A percentile compares a stretch with the other conserved stretches of the same genome.
These are phyloP conservation scores for Lateolabrax maculatus DNA, from an alignment of 2,797 vertebrate species.

Conservation along the genomic window DNA sequence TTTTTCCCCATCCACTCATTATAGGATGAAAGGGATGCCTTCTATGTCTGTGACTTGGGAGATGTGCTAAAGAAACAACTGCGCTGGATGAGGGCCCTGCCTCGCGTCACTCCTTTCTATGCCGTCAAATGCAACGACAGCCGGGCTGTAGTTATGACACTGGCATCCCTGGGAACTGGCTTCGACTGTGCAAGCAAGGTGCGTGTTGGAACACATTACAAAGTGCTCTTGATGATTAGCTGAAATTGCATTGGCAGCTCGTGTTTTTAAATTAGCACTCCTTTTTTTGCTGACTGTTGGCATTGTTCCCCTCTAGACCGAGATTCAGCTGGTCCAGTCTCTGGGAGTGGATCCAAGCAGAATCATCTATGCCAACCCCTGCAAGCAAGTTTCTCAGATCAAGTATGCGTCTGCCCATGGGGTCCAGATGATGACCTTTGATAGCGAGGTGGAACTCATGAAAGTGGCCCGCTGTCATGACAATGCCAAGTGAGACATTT, in stretches of 20 bases:
- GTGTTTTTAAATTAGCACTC: background rate
- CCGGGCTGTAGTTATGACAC: conserved; percentile 89
- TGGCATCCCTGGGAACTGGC: conserved; percentile 92
- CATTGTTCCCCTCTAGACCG: conserved; percentile 84
- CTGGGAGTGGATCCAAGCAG: conserved; percentile 92
- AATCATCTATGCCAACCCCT: conserved; percentile 99
- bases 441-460: conserved; percentile 96
- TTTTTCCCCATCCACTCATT: background rate
- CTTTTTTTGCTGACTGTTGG: conserved; percentile 44
- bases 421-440: conserved; percentile 99
- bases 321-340: conserved; percentile 96
- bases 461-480: conserved; percentile 95
- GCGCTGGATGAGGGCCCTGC: conserved; percentile 92
- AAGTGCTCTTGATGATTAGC: conserved; percentile 11
- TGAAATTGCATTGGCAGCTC: conserved; percentile 11
- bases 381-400: conserved; percentile 98
- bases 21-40: conserved; percentile 97
- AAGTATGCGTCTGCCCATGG: conserved; percentile 95
- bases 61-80: conserved; percentile 96
- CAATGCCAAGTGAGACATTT: conserved; percentile 92
- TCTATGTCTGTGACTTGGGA: conserved; percentile 96
- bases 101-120: conserved; percentile 94
- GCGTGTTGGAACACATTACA: conserved; percentile 24
- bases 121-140: conserved; percentile 98
- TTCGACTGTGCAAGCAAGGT: conserved; percentile 99